phyloP scores from a whole-genome alignment of 2,888 invertebrate genomes.

The Tethea ocularis region DNA sequence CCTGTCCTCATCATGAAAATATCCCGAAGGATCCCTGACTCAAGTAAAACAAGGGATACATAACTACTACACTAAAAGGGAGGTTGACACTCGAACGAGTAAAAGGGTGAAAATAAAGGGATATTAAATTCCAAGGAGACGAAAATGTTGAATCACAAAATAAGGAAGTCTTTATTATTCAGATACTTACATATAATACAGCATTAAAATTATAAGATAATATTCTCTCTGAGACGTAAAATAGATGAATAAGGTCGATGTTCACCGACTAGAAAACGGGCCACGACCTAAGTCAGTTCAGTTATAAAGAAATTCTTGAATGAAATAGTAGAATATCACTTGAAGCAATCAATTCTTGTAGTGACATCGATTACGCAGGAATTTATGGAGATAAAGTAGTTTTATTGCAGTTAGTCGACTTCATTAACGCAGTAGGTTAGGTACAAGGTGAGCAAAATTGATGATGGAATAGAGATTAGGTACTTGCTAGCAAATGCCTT shows the following conservation, averaged over 20 bases:
- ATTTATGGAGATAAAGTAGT: constrained; percentile 1
- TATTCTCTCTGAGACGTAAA: background rate
- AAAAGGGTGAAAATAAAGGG: background rate
- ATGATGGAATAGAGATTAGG: background rate
- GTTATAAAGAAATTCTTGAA: background rate
- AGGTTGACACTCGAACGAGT: background rate
- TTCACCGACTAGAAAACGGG: too few relatives aligned
- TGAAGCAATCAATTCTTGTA: background rate
- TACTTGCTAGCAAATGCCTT: background rate
- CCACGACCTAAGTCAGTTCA: too few relatives aligned
- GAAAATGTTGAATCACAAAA: background rate
- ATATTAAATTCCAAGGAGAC: background rate
- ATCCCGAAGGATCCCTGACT: background rate
- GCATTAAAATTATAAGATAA: background rate
- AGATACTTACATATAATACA: background rate
- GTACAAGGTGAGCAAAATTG: background rate
- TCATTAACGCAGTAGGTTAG: background rate
- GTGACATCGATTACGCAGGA: background rate
- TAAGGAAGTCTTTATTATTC: background rate
- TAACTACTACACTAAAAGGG: background rate
- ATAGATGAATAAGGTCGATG: background rate
- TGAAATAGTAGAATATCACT: background rate
- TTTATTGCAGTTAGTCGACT: background rate
- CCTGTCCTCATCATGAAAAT: background rate
- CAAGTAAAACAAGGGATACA: background rate